Conservation (phyloP, 2,888 invertebrate genomes). For the Empis livida region DNA sequence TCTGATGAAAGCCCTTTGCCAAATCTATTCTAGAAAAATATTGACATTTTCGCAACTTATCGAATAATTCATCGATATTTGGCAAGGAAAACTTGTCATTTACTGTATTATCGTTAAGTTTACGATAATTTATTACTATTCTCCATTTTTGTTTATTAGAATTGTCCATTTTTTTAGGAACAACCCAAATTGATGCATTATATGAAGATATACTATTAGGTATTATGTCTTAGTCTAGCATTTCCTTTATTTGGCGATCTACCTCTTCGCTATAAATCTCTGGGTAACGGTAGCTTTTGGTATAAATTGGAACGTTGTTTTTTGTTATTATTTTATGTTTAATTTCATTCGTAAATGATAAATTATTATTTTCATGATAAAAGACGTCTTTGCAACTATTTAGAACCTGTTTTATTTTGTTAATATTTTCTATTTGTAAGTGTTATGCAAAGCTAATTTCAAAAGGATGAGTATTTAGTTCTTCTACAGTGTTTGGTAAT, state of each 20-base stretch:
- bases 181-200: constrained; percentile 13
- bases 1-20: constrained; percentile 19
- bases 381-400: not conserved
- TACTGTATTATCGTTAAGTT: constrained; percentile 12
- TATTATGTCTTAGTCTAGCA: no score
- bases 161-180: constrained; percentile 11
- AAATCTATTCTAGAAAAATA: constrained; percentile 16
- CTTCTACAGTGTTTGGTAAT: not conserved
- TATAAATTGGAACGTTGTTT: not conserved
- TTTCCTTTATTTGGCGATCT: not conserved
- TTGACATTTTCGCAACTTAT: constrained; percentile 14
- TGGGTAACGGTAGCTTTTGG: not conserved
- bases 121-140: constrained; percentile 1
- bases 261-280: not conserved
- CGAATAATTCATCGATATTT: constrained; percentile 16
- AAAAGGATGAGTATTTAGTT: no score
- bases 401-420: not conserved
- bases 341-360: not conserved
- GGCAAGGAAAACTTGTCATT: constrained; percentile 15
- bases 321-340: not conserved
- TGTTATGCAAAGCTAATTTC: not conserved
- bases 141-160: constrained; percentile 3
- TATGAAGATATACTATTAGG: constrained; percentile 8
- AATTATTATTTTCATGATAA: not conserved
- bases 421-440: not conserved